Percentiles rank a stretch among this genome's conserved stretches.
Evolutionary conservation across 2,888 invertebrate species (phyloP).

Genomic region (Octodonta nipae): DNA sequence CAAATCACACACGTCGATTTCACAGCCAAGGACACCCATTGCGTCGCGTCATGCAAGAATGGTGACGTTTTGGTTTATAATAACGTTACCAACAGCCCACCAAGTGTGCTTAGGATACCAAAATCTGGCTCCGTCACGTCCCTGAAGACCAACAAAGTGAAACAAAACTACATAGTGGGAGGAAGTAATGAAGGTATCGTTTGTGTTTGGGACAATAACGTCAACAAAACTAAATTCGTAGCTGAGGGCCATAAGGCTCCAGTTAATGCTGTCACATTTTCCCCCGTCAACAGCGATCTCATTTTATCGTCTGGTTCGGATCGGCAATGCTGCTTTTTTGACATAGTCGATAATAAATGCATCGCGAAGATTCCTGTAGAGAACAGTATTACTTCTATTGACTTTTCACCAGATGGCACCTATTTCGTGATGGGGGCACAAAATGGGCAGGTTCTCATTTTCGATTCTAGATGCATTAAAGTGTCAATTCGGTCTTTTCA

Average conservation of each 20-base stretch:
- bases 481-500: slow-evolving; percentile 37
- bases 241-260: slow-evolving; percentile 41
- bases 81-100: slow-evolving; percentile 23
- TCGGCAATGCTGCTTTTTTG: slow-evolving; percentile 44
- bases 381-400: slow-evolving; percentile 27
- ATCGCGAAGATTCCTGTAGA: slow-evolving; percentile 23
- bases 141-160: slow-evolving; percentile 26
- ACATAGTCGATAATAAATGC: slow-evolving; percentile 36
- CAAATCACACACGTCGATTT: slow-evolving; percentile 26
- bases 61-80: slow-evolving; percentile 30
- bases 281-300: slow-evolving; percentile 42
- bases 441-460: slow-evolving; percentile 41
- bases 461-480: slow-evolving; percentile 43
- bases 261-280: slow-evolving; percentile 44
- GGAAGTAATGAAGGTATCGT: slow-evolving; percentile 32
- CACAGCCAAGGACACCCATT: slow-evolving; percentile 29
- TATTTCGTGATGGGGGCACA: slow-evolving; percentile 44
- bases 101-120: slow-evolving; percentile 26
- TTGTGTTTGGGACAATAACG: slow-evolving; percentile 31
- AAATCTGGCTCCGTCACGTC: slow-evolving; percentile 26
- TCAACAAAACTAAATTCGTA: slow-evolving; percentile 22
- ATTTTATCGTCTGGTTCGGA: slow-evolving; percentile 44
- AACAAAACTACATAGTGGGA: slow-evolving; percentile 26
- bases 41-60: slow-evolving; percentile 27
- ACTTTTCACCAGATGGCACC: slow-evolving; percentile 32